These are phyloP conservation scores for Rhagoletis pomonella DNA, from an alignment of 1,140 invertebrate genomes.

Conservation along the genomic window DNA sequence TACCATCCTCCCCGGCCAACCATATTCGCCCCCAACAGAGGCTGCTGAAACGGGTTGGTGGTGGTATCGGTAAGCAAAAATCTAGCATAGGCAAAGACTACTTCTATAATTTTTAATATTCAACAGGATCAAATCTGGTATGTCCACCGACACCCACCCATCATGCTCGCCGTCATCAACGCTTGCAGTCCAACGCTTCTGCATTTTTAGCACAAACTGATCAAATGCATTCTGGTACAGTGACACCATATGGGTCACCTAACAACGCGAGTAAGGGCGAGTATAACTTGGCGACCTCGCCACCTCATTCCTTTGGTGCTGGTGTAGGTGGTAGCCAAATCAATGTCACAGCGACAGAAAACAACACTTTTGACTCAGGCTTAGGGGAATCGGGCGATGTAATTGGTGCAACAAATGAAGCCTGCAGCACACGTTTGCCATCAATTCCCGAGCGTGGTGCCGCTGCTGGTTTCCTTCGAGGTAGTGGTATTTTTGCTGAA, in stretches of 20 bases:
- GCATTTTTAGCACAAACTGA: constrained; percentile 69
- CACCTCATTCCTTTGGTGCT: constrained; percentile 55
- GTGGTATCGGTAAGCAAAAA: constrained; percentile 66
- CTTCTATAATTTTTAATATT: constrained; percentile 59
- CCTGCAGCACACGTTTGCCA: constrained; percentile 82
- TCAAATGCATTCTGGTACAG: constrained; percentile 54
- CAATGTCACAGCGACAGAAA: constrained; percentile 66
- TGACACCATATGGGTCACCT: constrained; percentile 48
- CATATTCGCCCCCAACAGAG: constrained; percentile 77
- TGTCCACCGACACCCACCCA: constrained; percentile 90
- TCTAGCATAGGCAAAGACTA: background rate
- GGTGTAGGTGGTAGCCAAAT: constrained; percentile 20
- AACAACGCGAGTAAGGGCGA: constrained; percentile 71
- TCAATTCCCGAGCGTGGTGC: constrained; percentile 85
- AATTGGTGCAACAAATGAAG: constrained; percentile 17
- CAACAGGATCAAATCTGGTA: constrained; percentile 72
- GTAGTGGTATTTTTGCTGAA: constrained; percentile 76
- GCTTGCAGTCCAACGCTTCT: constrained; percentile 62
- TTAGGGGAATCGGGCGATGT: background rate
- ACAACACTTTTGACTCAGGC: background rate
- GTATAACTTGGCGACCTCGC: constrained; percentile 61
- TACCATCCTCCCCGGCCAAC: constrained; percentile 64
- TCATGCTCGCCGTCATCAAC: constrained; percentile 78
- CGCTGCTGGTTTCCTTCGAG: constrained; percentile 63
- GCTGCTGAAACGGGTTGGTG: constrained; percentile 76